Conservation (phyloP, 2,797 vertebrate species). For the Coluber constrictor region DNA sequence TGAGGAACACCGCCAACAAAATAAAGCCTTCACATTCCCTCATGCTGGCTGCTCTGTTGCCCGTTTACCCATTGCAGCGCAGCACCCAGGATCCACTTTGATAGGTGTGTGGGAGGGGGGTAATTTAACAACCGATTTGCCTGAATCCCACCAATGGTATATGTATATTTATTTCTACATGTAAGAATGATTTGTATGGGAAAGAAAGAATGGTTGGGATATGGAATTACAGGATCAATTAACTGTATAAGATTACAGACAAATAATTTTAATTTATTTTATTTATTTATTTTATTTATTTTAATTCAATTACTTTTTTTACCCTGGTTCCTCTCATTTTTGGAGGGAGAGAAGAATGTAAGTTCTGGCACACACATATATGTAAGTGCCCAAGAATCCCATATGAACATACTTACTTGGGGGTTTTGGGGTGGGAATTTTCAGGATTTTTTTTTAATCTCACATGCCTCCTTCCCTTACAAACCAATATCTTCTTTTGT, state of each 20-base stretch:
- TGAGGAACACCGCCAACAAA: too few species aligned
- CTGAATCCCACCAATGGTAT: too few species aligned
- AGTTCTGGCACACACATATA: too few species aligned
- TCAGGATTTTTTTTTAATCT: background rate
- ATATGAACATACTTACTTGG: background rate
- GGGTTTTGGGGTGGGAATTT: background rate
- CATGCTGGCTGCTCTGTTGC: too few species aligned
- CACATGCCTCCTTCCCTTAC: background rate
- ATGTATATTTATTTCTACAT: background rate
- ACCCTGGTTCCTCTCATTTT: background rate
- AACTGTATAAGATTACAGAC: background rate
- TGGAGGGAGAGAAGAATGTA: background rate
- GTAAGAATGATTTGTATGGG: background rate
- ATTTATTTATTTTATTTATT: too few species aligned
- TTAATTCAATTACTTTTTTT: background rate
- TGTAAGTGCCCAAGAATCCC: too few species aligned
- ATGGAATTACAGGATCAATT: background rate
- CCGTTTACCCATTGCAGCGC: too few species aligned
- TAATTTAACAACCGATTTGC: too few species aligned
- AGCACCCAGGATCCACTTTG: too few species aligned
- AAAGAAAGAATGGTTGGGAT: background rate
- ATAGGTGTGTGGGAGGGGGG: too few species aligned
- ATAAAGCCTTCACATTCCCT: too few species aligned
- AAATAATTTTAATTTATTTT: background rate
- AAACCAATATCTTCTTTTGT: constrained; percentile 4